Conservation (phyloP, 2,113 vertebrate species). For the Chionomys nivalis region DNA sequence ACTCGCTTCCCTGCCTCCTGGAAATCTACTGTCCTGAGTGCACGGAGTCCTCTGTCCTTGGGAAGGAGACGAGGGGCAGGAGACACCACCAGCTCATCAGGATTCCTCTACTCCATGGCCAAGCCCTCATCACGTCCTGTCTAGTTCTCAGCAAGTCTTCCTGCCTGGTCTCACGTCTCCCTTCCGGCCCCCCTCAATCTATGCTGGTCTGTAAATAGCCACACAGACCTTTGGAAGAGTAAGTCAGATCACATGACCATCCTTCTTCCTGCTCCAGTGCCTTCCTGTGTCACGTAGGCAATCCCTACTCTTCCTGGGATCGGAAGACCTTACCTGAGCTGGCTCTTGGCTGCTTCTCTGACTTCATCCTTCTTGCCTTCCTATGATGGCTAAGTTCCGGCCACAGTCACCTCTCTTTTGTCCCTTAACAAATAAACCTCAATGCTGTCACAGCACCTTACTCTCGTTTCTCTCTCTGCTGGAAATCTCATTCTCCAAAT, state of each 20-base stretch:
- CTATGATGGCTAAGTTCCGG: not conserved
- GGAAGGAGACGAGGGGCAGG: not conserved
- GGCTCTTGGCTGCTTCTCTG: not conserved
- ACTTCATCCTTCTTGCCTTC: not conserved
- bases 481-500: slow-evolving; percentile 39
- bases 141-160: not conserved
- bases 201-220: not conserved
- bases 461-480: not conserved
- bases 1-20: not conserved
- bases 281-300: not conserved
- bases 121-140: not conserved
- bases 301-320: not conserved
- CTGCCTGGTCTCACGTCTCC: not conserved
- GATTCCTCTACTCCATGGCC: not conserved
- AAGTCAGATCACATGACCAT: not conserved
- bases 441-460: slow-evolving; percentile 27
- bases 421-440: slow-evolving; percentile 40
- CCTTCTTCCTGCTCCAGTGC: not conserved
- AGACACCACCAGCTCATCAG: not conserved
- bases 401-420: not conserved
- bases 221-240: slow-evolving; percentile 6
- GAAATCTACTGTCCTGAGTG: slow-evolving; percentile 9
- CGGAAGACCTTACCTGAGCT: not conserved
- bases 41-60: slow-evolving; percentile 38
- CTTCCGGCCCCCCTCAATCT: not conserved